Evolutionary conservation across 2,797 vertebrate genomes (phyloP), one percentile per base, ranked within the genome.

Genomic region (Alca torda): DNA sequence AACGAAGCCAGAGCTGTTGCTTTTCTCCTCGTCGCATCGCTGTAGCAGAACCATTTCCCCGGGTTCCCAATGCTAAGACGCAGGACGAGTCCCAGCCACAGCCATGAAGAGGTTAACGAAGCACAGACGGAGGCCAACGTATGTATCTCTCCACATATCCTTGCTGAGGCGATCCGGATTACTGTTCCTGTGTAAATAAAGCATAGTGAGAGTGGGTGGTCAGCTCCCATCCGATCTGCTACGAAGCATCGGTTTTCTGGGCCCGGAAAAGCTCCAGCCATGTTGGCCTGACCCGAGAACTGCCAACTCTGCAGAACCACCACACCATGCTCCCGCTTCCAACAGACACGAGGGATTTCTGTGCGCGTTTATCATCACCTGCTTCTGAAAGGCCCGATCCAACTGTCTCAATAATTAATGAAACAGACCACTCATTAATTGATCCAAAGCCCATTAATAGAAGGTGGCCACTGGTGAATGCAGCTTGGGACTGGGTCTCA

Each of bases 161-260:
- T 43, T 25, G 60, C 48, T 18, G 80, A 89, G 70, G 76, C 70
- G 67, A 85, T 85, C 65, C 17, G 76, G 76, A 63, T 92, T 82
- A 67, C 48, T 63, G 54, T 37, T 63, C n/a, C 67, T 78, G 60
- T 61, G 56, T 82, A 92, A 92, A 94, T 82, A 92, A 91, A 92
- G 75, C 81, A 15, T 9, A n/a, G 85, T 10, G 54, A 89, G 60
- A 39, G 81, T 82, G 81, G 81, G 85, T 92, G 81, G 85, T 85
- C 93, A 89, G 76, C 50, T 89, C 85, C 65, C 81, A 53, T n/a
- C 54, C 76, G 35, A 31, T 68, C 43, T 67, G 39, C 82, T 48
- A 6, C 8, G 85, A 77, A 77, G 70, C 78, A 73, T n/a, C 48
- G 16, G 26, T 51, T 85, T 74, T 81, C 81, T 46, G 60, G 69